These are phyloP conservation scores for Beaufortia kweichowensis DNA, from an alignment of 2,113 vertebrate species.

Conservation along the genomic window DNA sequence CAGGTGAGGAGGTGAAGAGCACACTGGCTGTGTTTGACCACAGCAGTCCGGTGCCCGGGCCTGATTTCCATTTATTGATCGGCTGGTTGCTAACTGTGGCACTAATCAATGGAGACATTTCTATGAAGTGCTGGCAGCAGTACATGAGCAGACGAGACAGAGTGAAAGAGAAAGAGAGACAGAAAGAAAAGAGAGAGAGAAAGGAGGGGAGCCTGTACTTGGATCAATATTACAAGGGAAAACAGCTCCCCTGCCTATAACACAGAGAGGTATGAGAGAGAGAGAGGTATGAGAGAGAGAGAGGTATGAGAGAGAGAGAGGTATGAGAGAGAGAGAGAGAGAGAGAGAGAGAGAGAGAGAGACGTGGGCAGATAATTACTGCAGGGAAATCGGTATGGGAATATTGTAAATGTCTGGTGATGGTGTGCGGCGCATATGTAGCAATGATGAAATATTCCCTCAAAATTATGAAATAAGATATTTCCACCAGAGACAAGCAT, in stretches of 20 bases:
- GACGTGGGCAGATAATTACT: slow-evolving; percentile 24
- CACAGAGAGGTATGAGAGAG: neutral
- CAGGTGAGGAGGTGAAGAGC: neutral
- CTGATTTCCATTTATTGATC: slow-evolving; percentile 64
- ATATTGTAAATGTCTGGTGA: neutral
- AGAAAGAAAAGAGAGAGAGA: slow-evolving; percentile 8
- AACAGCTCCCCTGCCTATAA: slow-evolving; percentile 30
- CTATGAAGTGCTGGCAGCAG: slow-evolving; percentile 59
- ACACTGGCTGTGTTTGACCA: slow-evolving; percentile 4
- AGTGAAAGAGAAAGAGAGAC: too few species aligned
- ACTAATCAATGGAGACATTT: slow-evolving; percentile 71
- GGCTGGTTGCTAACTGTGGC: slow-evolving; percentile 56
- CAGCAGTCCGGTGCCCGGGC: neutral
- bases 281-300: neutral
- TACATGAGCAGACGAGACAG: slow-evolving; percentile 40
- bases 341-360: neutral
- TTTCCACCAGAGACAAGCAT: neutral
- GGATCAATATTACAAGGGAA: slow-evolving; percentile 47
- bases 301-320: neutral
- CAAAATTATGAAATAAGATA: slow-evolving; percentile 3
- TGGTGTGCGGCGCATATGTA: neutral
- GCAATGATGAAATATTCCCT: slow-evolving; percentile 27
- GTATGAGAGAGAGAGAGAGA: neutral
- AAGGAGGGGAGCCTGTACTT: slow-evolving; percentile 1
- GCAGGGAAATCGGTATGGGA: neutral